These are phyloP conservation scores for Iphiclides podalirius DNA, from an alignment of 2,888 invertebrate genomes.

Conservation along the genomic window DNA sequence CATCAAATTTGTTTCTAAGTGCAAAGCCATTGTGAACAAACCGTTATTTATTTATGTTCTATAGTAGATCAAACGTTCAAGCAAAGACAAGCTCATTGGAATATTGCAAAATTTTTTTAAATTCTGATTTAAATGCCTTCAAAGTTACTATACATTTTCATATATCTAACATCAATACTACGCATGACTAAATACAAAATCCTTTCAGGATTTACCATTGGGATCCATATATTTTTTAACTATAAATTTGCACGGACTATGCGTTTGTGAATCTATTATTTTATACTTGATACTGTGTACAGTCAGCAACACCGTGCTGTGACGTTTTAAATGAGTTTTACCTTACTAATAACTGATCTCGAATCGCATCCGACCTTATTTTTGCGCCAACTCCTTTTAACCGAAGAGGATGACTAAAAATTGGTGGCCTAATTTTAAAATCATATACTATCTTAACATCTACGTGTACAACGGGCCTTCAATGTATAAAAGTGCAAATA, in stretches of 20 bases:
- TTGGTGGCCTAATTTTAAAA: slow-evolving; percentile 66
- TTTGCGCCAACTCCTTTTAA: slow-evolving; percentile 74
- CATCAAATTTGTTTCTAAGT: neutral
- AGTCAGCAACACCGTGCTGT: slow-evolving; percentile 63
- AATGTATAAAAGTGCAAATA: slow-evolving; percentile 19
- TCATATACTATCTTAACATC: slow-evolving; percentile 47
- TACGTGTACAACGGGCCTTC: slow-evolving; percentile 39
- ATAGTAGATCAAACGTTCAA: neutral
- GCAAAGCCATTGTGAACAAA: slow-evolving; percentile 4
- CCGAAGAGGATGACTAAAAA: slow-evolving; percentile 76
- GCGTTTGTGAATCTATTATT: slow-evolving; percentile 13
- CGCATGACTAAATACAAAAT: neutral
- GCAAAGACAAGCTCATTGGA: neutral
- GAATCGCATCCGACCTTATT: slow-evolving; percentile 76
- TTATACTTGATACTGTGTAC: slow-evolving; percentile 28
- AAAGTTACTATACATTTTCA: too few species aligned
- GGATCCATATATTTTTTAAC: neutral
- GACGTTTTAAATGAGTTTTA: slow-evolving; percentile 58
- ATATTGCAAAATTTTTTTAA: neutral
- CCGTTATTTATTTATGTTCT: neutral
- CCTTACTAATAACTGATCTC: slow-evolving; percentile 69
- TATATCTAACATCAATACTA: too few species aligned
- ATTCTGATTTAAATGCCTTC: too few species aligned
- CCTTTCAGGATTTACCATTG: neutral
- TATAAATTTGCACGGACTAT: too few species aligned